Evolutionary conservation across 2,888 invertebrate species (phyloP), one percentile per base, ranked within the genome.

Genomic region (Thysanoteuthis rhombus): DNA sequence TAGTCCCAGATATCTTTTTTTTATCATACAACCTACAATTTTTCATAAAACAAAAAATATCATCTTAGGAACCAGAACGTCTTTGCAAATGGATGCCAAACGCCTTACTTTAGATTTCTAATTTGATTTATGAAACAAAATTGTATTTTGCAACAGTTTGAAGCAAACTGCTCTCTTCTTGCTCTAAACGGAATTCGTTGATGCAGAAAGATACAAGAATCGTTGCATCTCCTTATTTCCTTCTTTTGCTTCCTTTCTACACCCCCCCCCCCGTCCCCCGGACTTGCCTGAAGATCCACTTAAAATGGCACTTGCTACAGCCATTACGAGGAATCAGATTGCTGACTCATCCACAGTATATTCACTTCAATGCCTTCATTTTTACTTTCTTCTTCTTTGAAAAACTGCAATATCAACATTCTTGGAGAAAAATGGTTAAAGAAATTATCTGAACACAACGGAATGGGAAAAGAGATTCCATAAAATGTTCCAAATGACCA

Each of bases 61-160:
- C 25, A 75, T n/a, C n/a, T 75, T n/a, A 25, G 75, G 75, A 75
- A 75, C 16, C 12, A 75, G 75, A n/a, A n/a, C n/a, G 36, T 75
- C 75, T 36, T n/a, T 75, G 10, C 75, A 75, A 58, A 58, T 58
- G 58, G 28, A 58, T 58, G 58, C 28, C 58, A 58, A 75, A 75
- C n/a, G 5, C 75, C 75, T 75, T 75, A n/a, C n/a, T 75, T 75
- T 75, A 12, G 75, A 36, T 75, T n/a, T 75, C 75, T 75, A 75
- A 75, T 75, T 75, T 75, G 75, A 75, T 75, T 75, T 75, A 75
- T 75, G n/a, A 75, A 75, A 75, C n/a, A 75, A 75, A 75, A 75
- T 75, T 75, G 75, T 75, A 75, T 16, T 75, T n/a, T 75, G n/a
- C 75, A 75, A 75, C 75, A n/a, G 75, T 75, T 75, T 75, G n/a